phyloP scores from a whole-genome alignment of 1,140 invertebrate species.

The Hypothenemus hampei region DNA sequence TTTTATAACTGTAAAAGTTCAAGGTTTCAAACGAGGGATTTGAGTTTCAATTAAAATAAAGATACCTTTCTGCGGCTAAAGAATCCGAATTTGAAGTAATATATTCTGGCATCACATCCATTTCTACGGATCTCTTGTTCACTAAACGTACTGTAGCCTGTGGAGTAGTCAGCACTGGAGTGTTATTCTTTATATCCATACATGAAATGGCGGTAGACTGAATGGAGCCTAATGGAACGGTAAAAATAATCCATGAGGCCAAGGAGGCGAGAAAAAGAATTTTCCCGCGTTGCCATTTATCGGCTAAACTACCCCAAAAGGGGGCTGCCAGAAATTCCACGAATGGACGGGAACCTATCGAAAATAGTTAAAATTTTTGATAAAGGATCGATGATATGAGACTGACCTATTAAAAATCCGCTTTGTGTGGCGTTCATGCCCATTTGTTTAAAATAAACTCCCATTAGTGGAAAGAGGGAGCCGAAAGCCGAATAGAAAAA shows the following conservation, averaged over 20 bases:
- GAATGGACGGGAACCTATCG: constrained; percentile 79
- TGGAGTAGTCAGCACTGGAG: constrained; percentile 52
- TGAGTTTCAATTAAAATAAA: not conserved
- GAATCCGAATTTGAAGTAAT: constrained; percentile 4
- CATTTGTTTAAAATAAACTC: constrained; percentile 98
- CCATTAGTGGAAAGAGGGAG: constrained; percentile 95
- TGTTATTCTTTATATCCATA: constrained; percentile 67
- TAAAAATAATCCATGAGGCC: constrained; percentile 94
- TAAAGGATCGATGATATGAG: not conserved
- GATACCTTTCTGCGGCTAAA: constrained; percentile 12
- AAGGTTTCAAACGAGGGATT: not conserved
- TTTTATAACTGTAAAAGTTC: constrained; percentile 24
- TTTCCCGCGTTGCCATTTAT: constrained; percentile 85
- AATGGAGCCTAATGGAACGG: constrained; percentile 89
- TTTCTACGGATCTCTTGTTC: constrained; percentile 40
- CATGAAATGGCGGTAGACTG: constrained; percentile 89
- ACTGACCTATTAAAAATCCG: constrained; percentile 68
- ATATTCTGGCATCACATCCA: constrained; percentile 20
- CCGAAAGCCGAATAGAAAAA: constrained; percentile 99
- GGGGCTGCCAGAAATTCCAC: constrained; percentile 97
- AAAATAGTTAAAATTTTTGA: constrained; percentile 1
- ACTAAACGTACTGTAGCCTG: constrained; percentile 40
- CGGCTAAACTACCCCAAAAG: constrained; percentile 94
- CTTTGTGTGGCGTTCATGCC: constrained; percentile 96
- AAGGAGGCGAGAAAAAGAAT: constrained; percentile 85